phyloP scores from a whole-genome alignment of 2,797 vertebrate genomes.

The Pseudocheirus occidentalis region DNA sequence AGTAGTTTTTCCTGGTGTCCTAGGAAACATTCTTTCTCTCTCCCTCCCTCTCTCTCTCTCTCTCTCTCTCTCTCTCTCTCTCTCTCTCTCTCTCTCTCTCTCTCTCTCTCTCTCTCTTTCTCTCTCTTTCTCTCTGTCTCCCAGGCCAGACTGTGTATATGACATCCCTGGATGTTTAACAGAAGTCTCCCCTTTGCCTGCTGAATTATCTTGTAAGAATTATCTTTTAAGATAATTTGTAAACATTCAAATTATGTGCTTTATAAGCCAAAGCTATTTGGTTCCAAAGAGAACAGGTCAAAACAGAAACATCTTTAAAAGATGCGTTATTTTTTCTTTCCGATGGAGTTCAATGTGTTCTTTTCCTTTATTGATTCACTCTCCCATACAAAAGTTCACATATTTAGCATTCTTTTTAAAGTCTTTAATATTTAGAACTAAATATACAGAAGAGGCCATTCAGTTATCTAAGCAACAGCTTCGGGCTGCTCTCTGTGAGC shows the following conservation, averaged over 20 bases:
- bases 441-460: constrained; percentile 1
- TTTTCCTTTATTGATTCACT: constrained; percentile 16
- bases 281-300: constrained; percentile 1
- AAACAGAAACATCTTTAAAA: constrained; percentile 39
- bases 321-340: neutral
- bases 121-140: too few species aligned
- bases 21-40: neutral
- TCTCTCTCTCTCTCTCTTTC: too few species aligned
- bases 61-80: too few species aligned
- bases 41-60: too few species aligned
- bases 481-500: neutral
- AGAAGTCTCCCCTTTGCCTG: neutral
- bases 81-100: too few species aligned
- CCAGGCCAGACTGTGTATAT: neutral
- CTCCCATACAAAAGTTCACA: constrained; percentile 13
- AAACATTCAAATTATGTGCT: constrained; percentile 4
- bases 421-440: constrained; percentile 36
- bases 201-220: too few species aligned
- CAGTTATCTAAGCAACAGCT: constrained; percentile 6
- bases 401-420: constrained; percentile 36
- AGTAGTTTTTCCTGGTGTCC: constrained; percentile 26
- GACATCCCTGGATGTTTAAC: constrained; percentile 1
- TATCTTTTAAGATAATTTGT: neutral
- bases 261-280: constrained; percentile 30
- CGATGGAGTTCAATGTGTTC: constrained; percentile 15